A percentile compares a stretch with the other conserved stretches of the same genome.
Conservation (phyloP, 2,888 invertebrate genomes). For the Euclidia mi region DNA sequence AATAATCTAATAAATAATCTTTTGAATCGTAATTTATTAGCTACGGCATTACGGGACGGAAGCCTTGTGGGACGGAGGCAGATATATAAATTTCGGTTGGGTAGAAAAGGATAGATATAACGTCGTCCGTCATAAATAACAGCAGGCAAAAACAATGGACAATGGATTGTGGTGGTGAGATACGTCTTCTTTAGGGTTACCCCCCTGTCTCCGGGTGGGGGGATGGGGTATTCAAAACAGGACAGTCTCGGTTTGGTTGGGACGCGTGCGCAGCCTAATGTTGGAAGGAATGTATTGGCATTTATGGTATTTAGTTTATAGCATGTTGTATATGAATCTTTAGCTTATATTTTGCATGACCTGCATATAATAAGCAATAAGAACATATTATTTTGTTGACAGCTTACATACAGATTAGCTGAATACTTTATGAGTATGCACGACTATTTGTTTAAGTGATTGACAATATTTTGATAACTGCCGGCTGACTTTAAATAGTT, state of each 20-base stretch:
- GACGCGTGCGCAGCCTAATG: slow-evolving; percentile 67
- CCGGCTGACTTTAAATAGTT: too few relatives aligned
- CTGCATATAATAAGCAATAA: too few relatives aligned
- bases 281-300: slow-evolving; percentile 25
- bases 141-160: slow-evolving; percentile 89
- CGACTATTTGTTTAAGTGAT: too few relatives aligned
- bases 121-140: slow-evolving; percentile 89
- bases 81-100: slow-evolving; percentile 42
- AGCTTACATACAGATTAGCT: too few relatives aligned
- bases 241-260: slow-evolving; percentile 51
- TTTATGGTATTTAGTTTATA: not conserved
- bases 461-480: too few relatives aligned
- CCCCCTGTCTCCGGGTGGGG: slow-evolving; percentile 53
- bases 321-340: too few relatives aligned
- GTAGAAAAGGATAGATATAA: slow-evolving; percentile 70
- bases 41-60: slow-evolving; percentile 84
- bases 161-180: slow-evolving; percentile 88
- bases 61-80: slow-evolving; percentile 75
- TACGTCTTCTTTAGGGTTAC: slow-evolving; percentile 87
- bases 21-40: slow-evolving; percentile 88
- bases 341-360: too few relatives aligned
- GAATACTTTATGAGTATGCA: too few relatives aligned
- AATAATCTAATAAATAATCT: slow-evolving; percentile 90
- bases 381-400: too few relatives aligned
- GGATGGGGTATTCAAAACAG: slow-evolving; percentile 56